Conservation (phyloP, 2,797 vertebrate species). For the Phoxinus dragarum region DNA sequence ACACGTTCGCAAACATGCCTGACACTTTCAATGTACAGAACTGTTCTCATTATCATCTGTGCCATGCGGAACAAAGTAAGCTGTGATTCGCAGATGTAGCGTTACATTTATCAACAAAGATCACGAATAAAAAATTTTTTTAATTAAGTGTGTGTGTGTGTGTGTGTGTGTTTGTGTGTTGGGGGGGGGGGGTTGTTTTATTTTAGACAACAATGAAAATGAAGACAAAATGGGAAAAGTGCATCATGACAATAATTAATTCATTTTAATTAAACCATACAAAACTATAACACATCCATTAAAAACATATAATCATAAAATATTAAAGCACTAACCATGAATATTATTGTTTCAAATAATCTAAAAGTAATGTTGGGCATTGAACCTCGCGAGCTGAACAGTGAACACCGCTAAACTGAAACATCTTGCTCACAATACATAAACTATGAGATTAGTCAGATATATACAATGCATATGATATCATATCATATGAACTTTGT, state of each 20-base stretch:
- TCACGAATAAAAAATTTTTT: no score
- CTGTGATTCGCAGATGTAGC: background rate
- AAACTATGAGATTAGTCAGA: background rate
- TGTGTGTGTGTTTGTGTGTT: no score
- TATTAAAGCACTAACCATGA: background rate
- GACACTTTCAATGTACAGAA: background rate
- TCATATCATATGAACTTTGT: no score
- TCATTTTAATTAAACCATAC: background rate
- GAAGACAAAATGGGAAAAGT: background rate
- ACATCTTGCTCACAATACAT: background rate
- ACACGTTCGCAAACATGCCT: constrained; percentile 16
- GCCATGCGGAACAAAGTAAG: constrained; percentile 27
- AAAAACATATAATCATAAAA: background rate
- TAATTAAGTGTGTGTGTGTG: no score
- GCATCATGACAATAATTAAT: background rate
- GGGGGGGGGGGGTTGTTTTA: no score
- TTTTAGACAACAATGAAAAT: background rate
- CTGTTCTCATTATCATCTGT: constrained; percentile 50
- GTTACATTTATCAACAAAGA: no score
- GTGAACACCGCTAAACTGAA: no score
- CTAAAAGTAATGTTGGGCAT: background rate
- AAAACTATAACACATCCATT: background rate
- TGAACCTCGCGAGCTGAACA: background rate
- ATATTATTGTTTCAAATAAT: background rate
- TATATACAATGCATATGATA: background rate